phyloP scores from a whole-genome alignment of 2,113 vertebrate genomes.

The Hemicordylus capensis region DNA sequence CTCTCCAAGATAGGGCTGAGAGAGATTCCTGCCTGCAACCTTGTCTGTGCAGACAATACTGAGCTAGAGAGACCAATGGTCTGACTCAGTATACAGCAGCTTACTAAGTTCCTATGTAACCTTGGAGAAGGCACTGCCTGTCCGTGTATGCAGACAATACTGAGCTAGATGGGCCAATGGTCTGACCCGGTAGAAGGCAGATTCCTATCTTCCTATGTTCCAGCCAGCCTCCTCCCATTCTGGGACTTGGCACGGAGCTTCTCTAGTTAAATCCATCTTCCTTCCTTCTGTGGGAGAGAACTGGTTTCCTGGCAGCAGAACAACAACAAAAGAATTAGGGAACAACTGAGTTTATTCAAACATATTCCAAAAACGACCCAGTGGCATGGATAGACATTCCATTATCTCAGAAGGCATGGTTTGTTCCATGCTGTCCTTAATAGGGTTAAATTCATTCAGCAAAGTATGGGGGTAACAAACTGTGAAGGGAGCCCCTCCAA shows the following conservation, averaged over 20 bases:
- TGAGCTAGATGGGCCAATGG: too few species aligned
- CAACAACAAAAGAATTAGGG: slow-evolving; percentile 50
- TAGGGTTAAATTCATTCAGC: not conserved
- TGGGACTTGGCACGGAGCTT: not conserved
- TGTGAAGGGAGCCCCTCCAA: slow-evolving; percentile 4
- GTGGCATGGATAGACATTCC: slow-evolving; percentile 36
- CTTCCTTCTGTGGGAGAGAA: not conserved
- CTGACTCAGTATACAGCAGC: too few species aligned
- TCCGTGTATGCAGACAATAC: too few species aligned
- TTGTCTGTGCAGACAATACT: too few species aligned
- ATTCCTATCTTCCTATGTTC: not conserved
- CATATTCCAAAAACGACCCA: slow-evolving; percentile 34
- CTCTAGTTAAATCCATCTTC: not conserved
- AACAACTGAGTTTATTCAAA: slow-evolving; percentile 59
- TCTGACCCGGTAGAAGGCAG: too few species aligned
- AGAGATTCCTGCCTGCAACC: too few species aligned
- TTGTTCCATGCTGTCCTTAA: slow-evolving; percentile 39
- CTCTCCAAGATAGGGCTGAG: too few species aligned
- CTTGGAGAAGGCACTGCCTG: too few species aligned
- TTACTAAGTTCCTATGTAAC: too few species aligned
- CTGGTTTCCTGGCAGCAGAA: slow-evolving; percentile 34
- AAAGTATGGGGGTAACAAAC: slow-evolving; percentile 41
- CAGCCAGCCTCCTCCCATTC: accelerated
- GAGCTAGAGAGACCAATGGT: too few species aligned
- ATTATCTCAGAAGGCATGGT: slow-evolving; percentile 55